These are phyloP conservation scores for Apomyelois bistriatella DNA, from an alignment of 2,888 invertebrate genomes.

Conservation along the genomic window DNA sequence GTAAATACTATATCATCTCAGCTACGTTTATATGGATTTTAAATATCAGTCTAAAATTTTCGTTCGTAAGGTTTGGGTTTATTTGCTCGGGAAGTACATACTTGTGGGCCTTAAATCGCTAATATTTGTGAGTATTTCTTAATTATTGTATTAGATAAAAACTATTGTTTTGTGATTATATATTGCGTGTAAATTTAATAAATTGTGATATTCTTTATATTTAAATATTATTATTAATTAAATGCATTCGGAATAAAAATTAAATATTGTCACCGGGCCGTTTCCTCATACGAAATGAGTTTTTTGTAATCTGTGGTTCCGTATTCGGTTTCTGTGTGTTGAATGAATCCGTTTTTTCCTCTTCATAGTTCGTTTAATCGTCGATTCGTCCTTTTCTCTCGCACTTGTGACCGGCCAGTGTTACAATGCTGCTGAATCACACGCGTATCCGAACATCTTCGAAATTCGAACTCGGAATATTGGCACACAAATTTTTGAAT, in stretches of 20 bases:
- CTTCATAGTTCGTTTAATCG: constrained; percentile 67
- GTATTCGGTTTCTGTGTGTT: constrained; percentile 40
- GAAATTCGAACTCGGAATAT: constrained; percentile 21
- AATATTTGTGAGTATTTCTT: constrained; percentile 46
- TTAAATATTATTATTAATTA: constrained; percentile 24
- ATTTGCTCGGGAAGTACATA: constrained; percentile 59
- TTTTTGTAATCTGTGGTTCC: constrained; percentile 37
- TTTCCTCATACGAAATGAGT: constrained; percentile 48
- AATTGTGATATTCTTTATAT: constrained; percentile 41
- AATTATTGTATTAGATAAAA: constrained; percentile 46
- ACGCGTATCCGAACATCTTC: constrained; percentile 18
- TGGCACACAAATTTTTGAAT: constrained; percentile 8
- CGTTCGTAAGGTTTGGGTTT: constrained; percentile 73
- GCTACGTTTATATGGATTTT: constrained; percentile 59
- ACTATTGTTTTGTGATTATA: constrained; percentile 62
- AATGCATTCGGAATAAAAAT: constrained; percentile 37
- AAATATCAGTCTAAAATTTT: constrained; percentile 78
- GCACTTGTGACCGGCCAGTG: constrained; percentile 30
- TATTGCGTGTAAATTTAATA: constrained; percentile 57
- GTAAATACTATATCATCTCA: constrained; percentile 74
- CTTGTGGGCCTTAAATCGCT: constrained; percentile 42
- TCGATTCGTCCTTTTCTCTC: constrained; percentile 25
- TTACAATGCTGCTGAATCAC: constrained; percentile 16
- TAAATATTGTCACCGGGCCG: constrained; percentile 54
- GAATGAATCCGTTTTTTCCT: constrained; percentile 62